phyloP scores from a whole-genome alignment of 1,140 invertebrate species.

The Bombus fervidus region DNA sequence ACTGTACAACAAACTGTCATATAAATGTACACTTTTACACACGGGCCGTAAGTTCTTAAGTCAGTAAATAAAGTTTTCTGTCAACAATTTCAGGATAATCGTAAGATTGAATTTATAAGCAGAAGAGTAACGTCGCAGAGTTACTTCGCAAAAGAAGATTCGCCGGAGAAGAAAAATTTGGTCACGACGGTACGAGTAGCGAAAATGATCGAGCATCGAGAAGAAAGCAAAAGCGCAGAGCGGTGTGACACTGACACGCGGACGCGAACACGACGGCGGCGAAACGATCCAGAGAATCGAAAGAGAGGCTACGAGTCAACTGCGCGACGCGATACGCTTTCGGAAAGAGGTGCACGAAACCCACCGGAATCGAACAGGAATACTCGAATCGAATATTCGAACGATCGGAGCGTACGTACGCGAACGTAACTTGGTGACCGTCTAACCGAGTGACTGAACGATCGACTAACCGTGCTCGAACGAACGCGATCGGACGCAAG shows the following conservation, averaged over 20 bases:
- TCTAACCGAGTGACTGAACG: slow-evolving; percentile 63
- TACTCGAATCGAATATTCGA: background rate
- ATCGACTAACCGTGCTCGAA: slow-evolving; percentile 45
- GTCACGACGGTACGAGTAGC: fast-evolving
- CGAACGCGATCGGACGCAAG: slow-evolving; percentile 39
- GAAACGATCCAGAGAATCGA: background rate
- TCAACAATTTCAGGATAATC: background rate
- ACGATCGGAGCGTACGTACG: slow-evolving; percentile 42
- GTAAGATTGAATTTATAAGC: fast-evolving
- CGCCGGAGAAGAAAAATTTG: background rate
- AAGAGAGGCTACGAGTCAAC: background rate
- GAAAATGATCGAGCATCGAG: background rate
- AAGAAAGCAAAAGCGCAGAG: background rate
- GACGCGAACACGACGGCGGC: background rate
- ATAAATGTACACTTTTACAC: background rate
- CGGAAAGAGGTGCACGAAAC: background rate
- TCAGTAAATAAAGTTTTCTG: background rate
- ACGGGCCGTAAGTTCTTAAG: background rate
- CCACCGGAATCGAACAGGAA: background rate
- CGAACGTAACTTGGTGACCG: slow-evolving; percentile 66
- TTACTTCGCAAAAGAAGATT: background rate
- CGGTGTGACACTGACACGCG: background rate
- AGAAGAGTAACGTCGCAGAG: background rate
- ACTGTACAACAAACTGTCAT: fast-evolving
- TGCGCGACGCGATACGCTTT: background rate